phyloP scores from a whole-genome alignment of 2,113 vertebrate species.

The Gulo gulo region DNA sequence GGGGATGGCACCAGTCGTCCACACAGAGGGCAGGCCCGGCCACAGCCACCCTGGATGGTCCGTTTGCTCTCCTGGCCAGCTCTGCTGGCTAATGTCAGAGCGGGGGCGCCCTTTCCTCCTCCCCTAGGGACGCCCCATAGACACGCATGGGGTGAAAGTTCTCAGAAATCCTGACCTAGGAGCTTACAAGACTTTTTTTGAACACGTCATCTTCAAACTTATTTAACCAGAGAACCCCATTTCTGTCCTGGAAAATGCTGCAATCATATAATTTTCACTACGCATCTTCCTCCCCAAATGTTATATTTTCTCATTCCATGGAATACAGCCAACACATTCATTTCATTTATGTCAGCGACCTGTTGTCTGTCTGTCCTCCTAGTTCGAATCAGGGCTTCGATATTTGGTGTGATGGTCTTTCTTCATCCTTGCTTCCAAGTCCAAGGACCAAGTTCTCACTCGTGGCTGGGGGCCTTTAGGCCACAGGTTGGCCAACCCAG shows the following conservation, averaged over 20 bases:
- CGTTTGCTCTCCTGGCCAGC: fast-evolving
- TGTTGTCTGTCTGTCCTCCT: not conserved
- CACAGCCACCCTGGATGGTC: fast-evolving
- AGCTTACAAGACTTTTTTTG: not conserved
- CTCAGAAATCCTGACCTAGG: not conserved
- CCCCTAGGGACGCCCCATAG: fast-evolving
- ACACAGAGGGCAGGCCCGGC: fast-evolving
- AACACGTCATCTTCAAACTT: not conserved
- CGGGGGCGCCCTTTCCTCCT: fast-evolving
- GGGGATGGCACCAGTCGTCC: fast-evolving
- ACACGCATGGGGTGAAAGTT: fast-evolving
- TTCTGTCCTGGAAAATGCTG: not conserved
- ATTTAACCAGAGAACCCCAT: not conserved
- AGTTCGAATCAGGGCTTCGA: fast-evolving
- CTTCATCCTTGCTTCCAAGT: not conserved
- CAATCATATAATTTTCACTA: not conserved
- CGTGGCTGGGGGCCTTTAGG: not conserved
- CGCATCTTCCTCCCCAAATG: not conserved
- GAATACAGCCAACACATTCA: fast-evolving
- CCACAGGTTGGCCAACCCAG: not conserved
- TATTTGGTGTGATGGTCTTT: fast-evolving
- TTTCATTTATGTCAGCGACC: fast-evolving
- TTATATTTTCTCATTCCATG: not conserved
- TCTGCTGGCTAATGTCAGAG: not conserved
- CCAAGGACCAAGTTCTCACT: fast-evolving